Evolutionary conservation across 2,888 invertebrate species (phyloP).

Genomic region (Xiphydria camelus): DNA sequence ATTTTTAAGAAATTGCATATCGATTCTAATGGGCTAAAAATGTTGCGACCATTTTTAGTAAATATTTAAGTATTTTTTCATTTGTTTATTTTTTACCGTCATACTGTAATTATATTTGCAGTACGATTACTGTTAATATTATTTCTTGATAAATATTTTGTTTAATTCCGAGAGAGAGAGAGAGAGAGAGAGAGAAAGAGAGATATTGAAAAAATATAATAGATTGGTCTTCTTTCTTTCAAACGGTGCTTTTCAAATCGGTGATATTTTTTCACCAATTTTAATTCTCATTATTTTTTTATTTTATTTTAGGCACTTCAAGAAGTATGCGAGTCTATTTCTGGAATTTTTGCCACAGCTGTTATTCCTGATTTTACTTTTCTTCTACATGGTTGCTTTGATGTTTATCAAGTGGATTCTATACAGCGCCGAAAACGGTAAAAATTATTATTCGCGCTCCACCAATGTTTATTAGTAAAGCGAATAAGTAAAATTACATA

Average conservation of each 20-base stretch:
- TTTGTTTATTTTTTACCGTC: too few species aligned
- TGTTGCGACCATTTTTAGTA: slow-evolving; percentile 16
- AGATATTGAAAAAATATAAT: too few species aligned
- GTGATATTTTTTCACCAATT: slow-evolving; percentile 1
- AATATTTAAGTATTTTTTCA: slow-evolving; percentile 3
- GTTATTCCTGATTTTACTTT: slow-evolving; percentile 82
- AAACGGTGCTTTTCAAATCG: neutral
- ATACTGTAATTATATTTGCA: too few species aligned
- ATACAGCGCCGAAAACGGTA: slow-evolving; percentile 65
- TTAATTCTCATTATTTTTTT: neutral
- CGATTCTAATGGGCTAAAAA: neutral
- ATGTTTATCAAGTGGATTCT: slow-evolving; percentile 90
- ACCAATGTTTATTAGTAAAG: neutral
- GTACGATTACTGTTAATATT: too few species aligned
- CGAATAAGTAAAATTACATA: neutral
- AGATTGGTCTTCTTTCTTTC: too few species aligned
- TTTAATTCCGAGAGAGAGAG: too few species aligned
- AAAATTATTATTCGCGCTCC: slow-evolving; percentile 40
- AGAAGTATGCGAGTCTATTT: slow-evolving; percentile 68
- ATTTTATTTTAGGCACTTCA: slow-evolving; percentile 65
- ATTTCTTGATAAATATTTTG: too few species aligned
- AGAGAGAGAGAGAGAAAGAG: too few species aligned
- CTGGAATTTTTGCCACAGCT: slow-evolving; percentile 91
- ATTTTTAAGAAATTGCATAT: slow-evolving; percentile 6
- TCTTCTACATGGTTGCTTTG: slow-evolving; percentile 89